Percentiles rank a stretch among this genome's conserved stretches.
phyloP scores from a whole-genome alignment of 2,797 vertebrate species.

The Bryconaethiops microstoma region DNA sequence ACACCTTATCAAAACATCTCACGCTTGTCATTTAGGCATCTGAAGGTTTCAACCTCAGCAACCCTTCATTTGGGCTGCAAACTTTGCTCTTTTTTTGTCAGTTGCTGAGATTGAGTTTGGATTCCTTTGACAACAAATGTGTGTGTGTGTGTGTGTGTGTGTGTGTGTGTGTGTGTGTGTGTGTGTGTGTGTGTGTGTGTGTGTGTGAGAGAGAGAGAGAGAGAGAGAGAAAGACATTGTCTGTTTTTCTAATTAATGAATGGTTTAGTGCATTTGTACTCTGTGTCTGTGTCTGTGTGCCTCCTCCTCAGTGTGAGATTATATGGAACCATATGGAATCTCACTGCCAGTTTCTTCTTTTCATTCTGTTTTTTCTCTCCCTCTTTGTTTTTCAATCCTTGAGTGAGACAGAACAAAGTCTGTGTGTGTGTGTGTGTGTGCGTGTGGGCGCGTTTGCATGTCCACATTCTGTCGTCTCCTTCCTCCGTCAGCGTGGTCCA shows the following conservation, averaged over 20 bases:
- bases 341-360: not conserved
- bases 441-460: not conserved
- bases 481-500: not conserved
- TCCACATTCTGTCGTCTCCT: not conserved
- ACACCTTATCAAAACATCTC: conserved; percentile 25
- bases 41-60: conserved; percentile 15
- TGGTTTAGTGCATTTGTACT: not conserved
- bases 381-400: too few relatives aligned
- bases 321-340: not conserved
- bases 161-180: too few relatives aligned
- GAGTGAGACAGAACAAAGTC: not conserved
- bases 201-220: too few relatives aligned
- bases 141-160: too few relatives aligned
- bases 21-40: conserved; percentile 9
- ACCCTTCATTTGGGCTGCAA: conserved; percentile 30
- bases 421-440: not conserved
- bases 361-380: not conserved
- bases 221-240: too few relatives aligned
- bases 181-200: too few relatives aligned
- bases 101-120: conserved; percentile 13
- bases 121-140: conserved; percentile 22
- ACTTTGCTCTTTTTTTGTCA: conserved; percentile 22
- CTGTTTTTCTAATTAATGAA: too few relatives aligned
- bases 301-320: not conserved
- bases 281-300: not conserved